Evolutionary conservation across 2,888 invertebrate species (phyloP), one percentile per base, ranked within the genome.

Genomic region (Apocheima hispidaria): DNA sequence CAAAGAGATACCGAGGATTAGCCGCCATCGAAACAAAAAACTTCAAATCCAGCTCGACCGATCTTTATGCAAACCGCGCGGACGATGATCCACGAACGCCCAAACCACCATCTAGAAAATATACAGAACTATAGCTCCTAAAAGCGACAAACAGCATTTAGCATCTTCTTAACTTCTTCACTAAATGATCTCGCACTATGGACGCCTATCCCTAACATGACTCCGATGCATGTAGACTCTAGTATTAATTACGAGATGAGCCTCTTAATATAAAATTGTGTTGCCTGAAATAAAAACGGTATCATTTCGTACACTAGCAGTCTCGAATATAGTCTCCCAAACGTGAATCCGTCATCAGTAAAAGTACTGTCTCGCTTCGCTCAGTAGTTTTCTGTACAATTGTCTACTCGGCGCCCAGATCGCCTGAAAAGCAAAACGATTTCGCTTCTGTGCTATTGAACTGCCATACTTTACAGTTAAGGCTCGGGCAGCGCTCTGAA

Each of bases 51-150:
- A 30, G 36, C 18, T 28, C 30, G 43, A 35, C 35, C 40, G 46
- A 44, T 50, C 54, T 53, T 51, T 63, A 63, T 63, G 58, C 58
- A 46, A 20, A 26, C 49, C 52, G 18, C 23, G 53, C 53, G 50
- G 28, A 44, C 49, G 10, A 16, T 56, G 56, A 56, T 41, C 49
- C 44, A 35, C n/a, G 18, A 33, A 4, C 16, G 36, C 30, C n/a
- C 26, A 16, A 55, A 3, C 20, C 7, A 26, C 4, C 4, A 30
- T 20, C 4, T 2, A 46, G 4, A 2, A 26, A 44, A 14, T 26
- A 6, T 14, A 21, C 14, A 44, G 26, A 26, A 26, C 4, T 4
- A 7, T 26, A 16, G 4, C 14, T 20, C 44, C 0, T 14, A 9
- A 10, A 12, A 23, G 18, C 3, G 23, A 20, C n/a, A n/a, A n/a